Conservation (phyloP, 2,888 invertebrate genomes). For the Bombylius discolor region DNA sequence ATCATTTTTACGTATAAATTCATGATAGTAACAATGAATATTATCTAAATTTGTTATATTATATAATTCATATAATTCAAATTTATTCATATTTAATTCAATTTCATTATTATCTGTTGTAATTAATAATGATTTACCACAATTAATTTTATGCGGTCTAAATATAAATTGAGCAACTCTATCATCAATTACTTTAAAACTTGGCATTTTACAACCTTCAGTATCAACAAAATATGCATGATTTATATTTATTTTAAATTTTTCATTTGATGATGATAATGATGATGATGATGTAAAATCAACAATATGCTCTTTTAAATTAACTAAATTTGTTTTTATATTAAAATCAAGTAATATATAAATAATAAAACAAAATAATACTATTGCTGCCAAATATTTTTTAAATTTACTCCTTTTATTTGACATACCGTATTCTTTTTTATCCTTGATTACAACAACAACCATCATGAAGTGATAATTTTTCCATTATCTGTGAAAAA, state of each 20-base stretch:
- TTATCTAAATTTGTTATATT: conserved; percentile 22
- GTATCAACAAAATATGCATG: conserved; percentile 33
- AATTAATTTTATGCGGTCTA: conserved; percentile 22
- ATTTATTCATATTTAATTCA: conserved; percentile 23
- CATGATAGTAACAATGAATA: conserved; percentile 26
- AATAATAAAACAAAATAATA: conserved; percentile 23
- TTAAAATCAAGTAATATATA: conserved; percentile 33
- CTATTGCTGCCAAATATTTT: not conserved
- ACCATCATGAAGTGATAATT: no score
- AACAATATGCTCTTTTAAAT: conserved; percentile 19
- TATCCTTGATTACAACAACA: no score
- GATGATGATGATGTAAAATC: not conserved
- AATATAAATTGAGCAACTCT: conserved; percentile 29
- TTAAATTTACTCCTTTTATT: not conserved
- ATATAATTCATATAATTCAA: conserved; percentile 22
- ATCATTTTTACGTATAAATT: conserved; percentile 25
- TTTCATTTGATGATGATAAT: not conserved
- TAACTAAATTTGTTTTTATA: conserved; percentile 27
- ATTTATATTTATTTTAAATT: conserved; percentile 20
- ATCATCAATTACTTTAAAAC: conserved; percentile 28
- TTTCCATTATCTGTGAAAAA: no score
- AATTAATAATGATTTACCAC: conserved; percentile 23
- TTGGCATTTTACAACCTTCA: conserved; percentile 34
- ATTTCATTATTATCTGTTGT: conserved; percentile 21
- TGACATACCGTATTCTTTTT: not conserved